Conservation (phyloP, 2,797 vertebrate genomes). For the Sebastolobus alascanus region DNA sequence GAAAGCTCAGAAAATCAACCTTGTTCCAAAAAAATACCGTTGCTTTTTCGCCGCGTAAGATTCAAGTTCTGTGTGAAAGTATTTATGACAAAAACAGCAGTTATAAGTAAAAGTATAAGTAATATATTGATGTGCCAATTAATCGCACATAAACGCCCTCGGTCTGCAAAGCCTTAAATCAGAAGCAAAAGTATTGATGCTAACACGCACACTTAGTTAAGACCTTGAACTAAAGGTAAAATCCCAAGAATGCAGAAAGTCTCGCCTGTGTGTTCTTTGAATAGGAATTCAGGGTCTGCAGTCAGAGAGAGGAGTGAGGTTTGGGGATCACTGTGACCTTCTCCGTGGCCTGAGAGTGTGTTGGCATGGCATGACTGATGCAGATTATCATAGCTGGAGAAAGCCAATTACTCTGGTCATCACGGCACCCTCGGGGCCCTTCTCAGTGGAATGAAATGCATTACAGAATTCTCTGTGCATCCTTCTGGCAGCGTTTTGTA, state of each 20-base stretch:
- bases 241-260: slow-evolving; percentile 28
- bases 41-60: no score
- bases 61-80: no score
- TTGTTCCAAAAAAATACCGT: no score
- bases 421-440: slow-evolving; percentile 67
- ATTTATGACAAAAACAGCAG: no score
- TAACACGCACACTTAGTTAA: neutral
- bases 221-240: slow-evolving; percentile 23
- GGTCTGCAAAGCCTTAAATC: neutral
- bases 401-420: slow-evolving; percentile 84
- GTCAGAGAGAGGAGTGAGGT: slow-evolving; percentile 49
- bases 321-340: slow-evolving; percentile 75
- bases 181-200: neutral
- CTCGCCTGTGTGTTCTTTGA: slow-evolving; percentile 3
- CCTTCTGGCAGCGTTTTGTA: slow-evolving; percentile 70
- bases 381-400: slow-evolving; percentile 83
- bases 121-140: neutral
- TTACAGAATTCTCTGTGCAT: slow-evolving; percentile 71
- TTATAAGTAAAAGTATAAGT: neutral
- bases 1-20: no score
- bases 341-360: slow-evolving; percentile 72
- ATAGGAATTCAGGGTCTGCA: slow-evolving; percentile 40
- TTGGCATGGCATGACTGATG: slow-evolving; percentile 80
- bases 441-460: slow-evolving; percentile 75
- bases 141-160: neutral